Base-by-base conservation (phyloP, 2,888 invertebrate species). In the Eustalomyia histrio region DNA sequence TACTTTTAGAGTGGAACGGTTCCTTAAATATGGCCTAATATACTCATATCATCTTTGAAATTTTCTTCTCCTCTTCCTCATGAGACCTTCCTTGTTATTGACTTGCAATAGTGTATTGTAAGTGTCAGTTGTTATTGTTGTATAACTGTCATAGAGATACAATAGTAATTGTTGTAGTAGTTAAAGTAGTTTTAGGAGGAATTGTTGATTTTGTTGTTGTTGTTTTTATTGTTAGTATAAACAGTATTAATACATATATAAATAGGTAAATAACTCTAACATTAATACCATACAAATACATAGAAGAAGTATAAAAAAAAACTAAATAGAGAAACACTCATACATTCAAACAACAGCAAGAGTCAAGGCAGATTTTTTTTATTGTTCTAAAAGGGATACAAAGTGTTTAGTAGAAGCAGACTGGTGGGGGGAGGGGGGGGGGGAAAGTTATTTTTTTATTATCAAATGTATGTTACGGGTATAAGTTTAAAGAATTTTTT, bases 221-320 rank as follows among this genome's bases (percentile, higher is more conserved):
- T 21, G 17, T 55, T 12, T n/a, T 60, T 16, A 61, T 29, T 12
- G 14, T 39, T 72, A 43, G 55, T 17, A 29, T 43, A 47, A n/a
- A 17, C 63, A 61, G 29, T 29, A 6, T n/a, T 24, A 61, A 33
- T 50, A 61, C n/a, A 61, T 63, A 43, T 39, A 84, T 83, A 64
- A 10, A 52, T 33, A 52, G 6, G 35, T 29, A 6, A 29, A 6
- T 29, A 29, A 29, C 1, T 7, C 33, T 29, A 21, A 63, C 55
- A 47, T 43, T 63, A 47, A 72, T 63, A 63, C 47, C 72, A 72
- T 72, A 72, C 55, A 63, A 72, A 43, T 63, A 72, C 61, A 60
- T 33, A 52, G n/a, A 35, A 39, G 16, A 53, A 5, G 21, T 53
- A 21, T 1, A 50, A 8, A 7, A 0, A 21, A 29, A 64, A 12